A percentile compares a stretch with the other conserved stretches of the same genome.
phyloP scores from a whole-genome alignment of 2,797 vertebrate genomes.

The Oreochromis grahami region DNA sequence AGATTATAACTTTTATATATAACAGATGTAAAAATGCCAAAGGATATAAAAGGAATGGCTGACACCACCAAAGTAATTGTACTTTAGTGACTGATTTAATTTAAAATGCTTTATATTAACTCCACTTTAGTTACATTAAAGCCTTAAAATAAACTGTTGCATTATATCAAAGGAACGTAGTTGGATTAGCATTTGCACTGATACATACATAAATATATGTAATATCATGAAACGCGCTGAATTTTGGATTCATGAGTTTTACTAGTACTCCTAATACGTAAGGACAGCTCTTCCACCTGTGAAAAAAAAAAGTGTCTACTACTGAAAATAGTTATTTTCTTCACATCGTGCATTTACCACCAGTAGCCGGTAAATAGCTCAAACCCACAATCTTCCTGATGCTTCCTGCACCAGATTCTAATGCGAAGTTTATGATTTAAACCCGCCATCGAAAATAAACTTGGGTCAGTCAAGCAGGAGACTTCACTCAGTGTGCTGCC shows the following conservation, averaged over 20 bases:
- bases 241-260: not conserved
- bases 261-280: not conserved
- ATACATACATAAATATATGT: not conserved
- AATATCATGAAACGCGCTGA: not conserved
- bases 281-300: not conserved
- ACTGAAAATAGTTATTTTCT: too few species aligned
- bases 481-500: not conserved
- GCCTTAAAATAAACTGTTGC: not conserved
- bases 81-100: not conserved
- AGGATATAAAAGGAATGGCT: accelerated
- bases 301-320: not conserved
- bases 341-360: not conserved
- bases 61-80: not conserved
- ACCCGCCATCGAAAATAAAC: not conserved
- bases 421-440: not conserved
- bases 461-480: not conserved
- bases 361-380: not conserved
- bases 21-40: not conserved
- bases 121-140: not conserved
- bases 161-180: not conserved
- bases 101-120: not conserved
- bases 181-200: not conserved
- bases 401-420: not conserved
- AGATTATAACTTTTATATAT: not conserved
- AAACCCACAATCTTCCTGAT: not conserved